phyloP scores from a whole-genome alignment of 2,888 invertebrate genomes.

The Caenorhabditis parvicauda region DNA sequence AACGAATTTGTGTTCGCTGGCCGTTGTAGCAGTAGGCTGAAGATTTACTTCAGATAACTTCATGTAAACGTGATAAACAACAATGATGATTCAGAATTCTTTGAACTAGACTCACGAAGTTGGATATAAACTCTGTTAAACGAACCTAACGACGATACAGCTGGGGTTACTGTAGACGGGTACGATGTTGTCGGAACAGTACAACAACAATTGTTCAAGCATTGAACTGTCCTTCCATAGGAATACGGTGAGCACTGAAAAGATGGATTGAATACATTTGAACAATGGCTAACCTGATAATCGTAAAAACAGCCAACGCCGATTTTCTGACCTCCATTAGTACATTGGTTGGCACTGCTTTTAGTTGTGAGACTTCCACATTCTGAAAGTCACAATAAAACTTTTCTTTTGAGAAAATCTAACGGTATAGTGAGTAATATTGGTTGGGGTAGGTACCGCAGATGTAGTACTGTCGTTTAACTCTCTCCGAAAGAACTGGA shows the following conservation, averaged over 20 bases:
- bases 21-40: conserved; percentile 47
- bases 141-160: conserved; percentile 9
- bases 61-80: neutral
- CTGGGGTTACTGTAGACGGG: conserved; percentile 5
- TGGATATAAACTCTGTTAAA: conserved; percentile 8
- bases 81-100: neutral
- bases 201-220: conserved; percentile 37
- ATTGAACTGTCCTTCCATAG: conserved; percentile 8
- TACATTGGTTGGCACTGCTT: conserved; percentile 13
- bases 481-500: too few species aligned
- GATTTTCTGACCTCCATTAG: conserved; percentile 28
- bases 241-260: conserved; percentile 30
- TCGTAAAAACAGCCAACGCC: conserved; percentile 35
- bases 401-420: conserved; percentile 1
- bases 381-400: too few species aligned
- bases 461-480: conserved; percentile 24
- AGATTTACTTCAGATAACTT: too few species aligned
- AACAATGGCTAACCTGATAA: conserved; percentile 18
- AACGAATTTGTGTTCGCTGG: conserved; percentile 36
- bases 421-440: conserved; percentile 29
- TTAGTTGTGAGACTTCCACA: too few species aligned
- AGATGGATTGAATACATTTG: neutral
- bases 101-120: neutral
- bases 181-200: conserved; percentile 17
- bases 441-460: conserved; percentile 29